Percentiles rank a stretch among this genome's conserved stretches.
Conservation (phyloP, 2,113 vertebrate genomes). For the Hypomesus transpacificus region DNA sequence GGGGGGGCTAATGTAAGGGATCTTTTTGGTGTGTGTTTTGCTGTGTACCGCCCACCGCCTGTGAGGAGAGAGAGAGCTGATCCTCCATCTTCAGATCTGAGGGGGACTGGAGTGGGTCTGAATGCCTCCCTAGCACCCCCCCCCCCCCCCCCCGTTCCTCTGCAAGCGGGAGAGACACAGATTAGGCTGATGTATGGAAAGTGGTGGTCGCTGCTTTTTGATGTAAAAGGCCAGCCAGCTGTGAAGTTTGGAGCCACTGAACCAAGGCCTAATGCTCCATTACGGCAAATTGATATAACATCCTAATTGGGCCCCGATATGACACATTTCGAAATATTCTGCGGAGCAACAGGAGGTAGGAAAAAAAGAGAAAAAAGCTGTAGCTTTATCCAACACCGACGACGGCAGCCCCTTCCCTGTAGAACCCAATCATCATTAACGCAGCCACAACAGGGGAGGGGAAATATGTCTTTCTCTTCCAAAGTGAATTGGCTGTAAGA, state of each 20-base stretch:
- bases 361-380: not conserved
- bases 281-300: not conserved
- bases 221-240: not conserved
- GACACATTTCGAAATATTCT: not conserved
- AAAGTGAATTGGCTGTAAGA: conserved; percentile 16
- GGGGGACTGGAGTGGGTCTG: not conserved
- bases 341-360: not conserved
- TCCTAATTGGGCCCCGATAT: not conserved
- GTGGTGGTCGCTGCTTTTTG: not conserved
- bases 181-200: not conserved
- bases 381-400: not conserved
- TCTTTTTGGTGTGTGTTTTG: not conserved
- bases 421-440: not conserved
- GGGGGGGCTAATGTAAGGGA: not conserved
- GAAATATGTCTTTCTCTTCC: not conserved
- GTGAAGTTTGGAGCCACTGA: not conserved
- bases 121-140: not conserved
- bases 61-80: conserved; percentile 14
- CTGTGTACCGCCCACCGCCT: conserved; percentile 25
- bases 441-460: not conserved
- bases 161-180: not conserved
- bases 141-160: not conserved
- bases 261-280: not conserved
- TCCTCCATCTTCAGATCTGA: not conserved
- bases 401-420: not conserved